phyloP scores from a whole-genome alignment of 2,888 invertebrate species.

The Mactromeris polynyma region DNA sequence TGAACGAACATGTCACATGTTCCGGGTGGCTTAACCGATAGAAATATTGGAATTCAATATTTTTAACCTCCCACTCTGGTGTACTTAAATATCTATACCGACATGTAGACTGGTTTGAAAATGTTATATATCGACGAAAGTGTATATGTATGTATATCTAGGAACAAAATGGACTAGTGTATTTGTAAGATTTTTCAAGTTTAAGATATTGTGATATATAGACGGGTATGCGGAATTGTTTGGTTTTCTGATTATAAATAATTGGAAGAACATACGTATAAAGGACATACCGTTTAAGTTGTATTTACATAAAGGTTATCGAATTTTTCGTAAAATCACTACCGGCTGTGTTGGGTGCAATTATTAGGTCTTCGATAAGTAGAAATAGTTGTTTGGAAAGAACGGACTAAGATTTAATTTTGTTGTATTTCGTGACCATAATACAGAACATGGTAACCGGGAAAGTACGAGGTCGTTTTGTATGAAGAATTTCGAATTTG shows the following conservation, averaged over 20 bases:
- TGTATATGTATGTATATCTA: not conserved
- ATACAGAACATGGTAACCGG: not conserved
- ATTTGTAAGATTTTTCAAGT: not conserved
- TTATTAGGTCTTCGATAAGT: not conserved
- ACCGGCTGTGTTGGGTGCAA: not conserved
- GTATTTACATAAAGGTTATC: not conserved
- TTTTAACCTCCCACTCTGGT: not conserved
- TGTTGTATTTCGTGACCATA: not conserved
- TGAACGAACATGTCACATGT: not conserved
- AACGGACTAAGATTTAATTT: too few species aligned
- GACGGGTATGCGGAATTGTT: not conserved
- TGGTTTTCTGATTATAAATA: not conserved
- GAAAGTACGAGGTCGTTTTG: not conserved
- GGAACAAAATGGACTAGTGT: not conserved
- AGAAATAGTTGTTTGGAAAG: not conserved
- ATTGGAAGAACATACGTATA: not conserved
- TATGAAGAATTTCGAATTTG: not conserved
- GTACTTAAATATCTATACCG: not conserved
- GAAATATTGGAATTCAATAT: conserved; percentile 9
- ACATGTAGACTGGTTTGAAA: not conserved
- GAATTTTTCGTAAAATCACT: not conserved
- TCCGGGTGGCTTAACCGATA: not conserved
- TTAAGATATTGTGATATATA: not conserved
- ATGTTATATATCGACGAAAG: not conserved
- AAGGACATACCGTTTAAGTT: not conserved